Evolutionary conservation across 2,888 invertebrate genomes (phyloP).

Genomic region (Anarsia innoxiella): DNA sequence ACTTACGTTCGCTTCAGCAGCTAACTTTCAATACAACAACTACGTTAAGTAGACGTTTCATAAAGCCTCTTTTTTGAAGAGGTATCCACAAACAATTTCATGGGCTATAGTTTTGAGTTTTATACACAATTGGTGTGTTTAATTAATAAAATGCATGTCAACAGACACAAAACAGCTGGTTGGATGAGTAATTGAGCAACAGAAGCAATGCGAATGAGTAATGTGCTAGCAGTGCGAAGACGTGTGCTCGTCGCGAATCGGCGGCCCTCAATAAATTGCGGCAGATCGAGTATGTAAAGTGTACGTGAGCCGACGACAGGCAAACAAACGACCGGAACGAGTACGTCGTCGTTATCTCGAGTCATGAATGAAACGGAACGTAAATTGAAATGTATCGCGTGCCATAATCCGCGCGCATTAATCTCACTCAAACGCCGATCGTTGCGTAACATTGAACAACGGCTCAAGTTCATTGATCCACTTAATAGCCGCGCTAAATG

Average conservation of each 20-base stretch:
- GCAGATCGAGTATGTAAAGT: constrained; percentile 38
- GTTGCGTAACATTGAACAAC: constrained; percentile 65
- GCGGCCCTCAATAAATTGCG: constrained; percentile 19
- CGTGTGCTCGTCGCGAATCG: constrained; percentile 14
- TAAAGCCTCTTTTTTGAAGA: no score
- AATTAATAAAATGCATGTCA: no score
- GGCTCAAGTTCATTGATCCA: constrained; percentile 75
- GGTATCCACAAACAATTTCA: no score
- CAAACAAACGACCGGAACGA: constrained; percentile 60
- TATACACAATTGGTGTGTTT: no score
- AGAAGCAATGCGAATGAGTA: no score
- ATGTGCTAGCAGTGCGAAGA: constrained; percentile 1
- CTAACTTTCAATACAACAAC: no score
- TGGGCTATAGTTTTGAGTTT: no score
- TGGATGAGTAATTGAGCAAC: no score
- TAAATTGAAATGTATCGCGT: constrained; percentile 74
- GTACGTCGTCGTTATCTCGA: constrained; percentile 64
- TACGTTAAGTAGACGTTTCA: no score
- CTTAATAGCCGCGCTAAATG: constrained; percentile 70
- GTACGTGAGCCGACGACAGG: constrained; percentile 34
- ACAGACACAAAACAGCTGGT: no score
- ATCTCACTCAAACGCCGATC: constrained; percentile 72
- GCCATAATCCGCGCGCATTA: constrained; percentile 73
- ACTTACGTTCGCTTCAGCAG: no score
- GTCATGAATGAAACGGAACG: constrained; percentile 72